Conservation (phyloP, 2,797 vertebrate genomes). For the Molossus molossus region DNA sequence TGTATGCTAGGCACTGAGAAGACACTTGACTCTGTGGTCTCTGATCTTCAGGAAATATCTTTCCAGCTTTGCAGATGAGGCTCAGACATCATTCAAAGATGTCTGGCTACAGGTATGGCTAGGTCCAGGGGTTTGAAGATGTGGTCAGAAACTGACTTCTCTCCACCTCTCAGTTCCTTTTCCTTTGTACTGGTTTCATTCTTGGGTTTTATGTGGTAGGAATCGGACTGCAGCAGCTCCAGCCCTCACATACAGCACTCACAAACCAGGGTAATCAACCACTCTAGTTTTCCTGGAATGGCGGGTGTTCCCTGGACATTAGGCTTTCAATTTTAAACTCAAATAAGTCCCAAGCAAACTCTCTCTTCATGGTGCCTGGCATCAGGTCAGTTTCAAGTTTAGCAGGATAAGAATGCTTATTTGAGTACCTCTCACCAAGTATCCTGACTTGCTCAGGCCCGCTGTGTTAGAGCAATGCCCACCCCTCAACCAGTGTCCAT, state of each 20-base stretch:
- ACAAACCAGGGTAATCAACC: background rate
- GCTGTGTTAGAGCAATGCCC: background rate
- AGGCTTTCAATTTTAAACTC: slow-evolving; percentile 55
- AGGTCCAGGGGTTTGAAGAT: background rate
- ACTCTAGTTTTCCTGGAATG: background rate
- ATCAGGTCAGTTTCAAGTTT: background rate
- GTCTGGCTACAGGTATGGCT: background rate
- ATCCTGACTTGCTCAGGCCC: background rate
- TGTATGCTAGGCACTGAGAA: background rate
- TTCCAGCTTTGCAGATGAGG: background rate
- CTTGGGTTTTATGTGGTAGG: background rate
- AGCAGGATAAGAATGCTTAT: background rate
- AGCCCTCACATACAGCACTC: background rate
- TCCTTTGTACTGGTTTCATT: background rate
- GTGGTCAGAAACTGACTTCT: background rate
- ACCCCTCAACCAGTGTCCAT: background rate
- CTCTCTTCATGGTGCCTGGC: background rate
- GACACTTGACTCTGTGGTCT: background rate
- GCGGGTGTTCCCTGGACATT: background rate
- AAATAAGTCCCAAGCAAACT: slow-evolving; percentile 4
- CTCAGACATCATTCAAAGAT: background rate
- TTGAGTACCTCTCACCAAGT: background rate
- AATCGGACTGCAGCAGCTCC: background rate
- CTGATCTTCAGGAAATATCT: background rate
- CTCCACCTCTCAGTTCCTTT: background rate